Conservation (phyloP, 2,888 invertebrate genomes). For the Tyria jacobaeae region DNA sequence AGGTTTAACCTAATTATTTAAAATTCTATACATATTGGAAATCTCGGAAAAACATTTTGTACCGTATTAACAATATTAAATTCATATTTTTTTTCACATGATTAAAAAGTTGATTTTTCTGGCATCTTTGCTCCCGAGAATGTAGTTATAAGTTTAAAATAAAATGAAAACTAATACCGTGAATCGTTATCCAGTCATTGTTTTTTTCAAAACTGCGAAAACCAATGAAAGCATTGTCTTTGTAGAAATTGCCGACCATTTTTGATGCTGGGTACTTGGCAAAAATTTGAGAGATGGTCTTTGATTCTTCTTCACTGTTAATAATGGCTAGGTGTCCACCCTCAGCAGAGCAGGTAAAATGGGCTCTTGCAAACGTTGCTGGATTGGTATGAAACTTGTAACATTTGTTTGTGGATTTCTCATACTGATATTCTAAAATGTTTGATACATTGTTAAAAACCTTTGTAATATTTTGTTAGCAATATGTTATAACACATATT, state of each 20-base stretch:
- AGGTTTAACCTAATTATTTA: too few species aligned
- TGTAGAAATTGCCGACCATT: constrained; percentile 36
- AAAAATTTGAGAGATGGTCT: constrained; percentile 45
- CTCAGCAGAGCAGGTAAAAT: constrained; percentile 61
- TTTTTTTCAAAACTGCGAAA: constrained; percentile 53
- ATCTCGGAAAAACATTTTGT: too few species aligned
- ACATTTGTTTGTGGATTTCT: constrained; percentile 56
- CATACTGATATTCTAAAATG: constrained; percentile 52
- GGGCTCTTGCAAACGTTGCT: constrained; percentile 57
- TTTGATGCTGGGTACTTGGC: constrained; percentile 36
- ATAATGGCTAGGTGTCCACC: constrained; percentile 62
- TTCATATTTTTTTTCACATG: too few species aligned
- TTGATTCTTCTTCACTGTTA: constrained; percentile 56
- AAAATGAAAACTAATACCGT: constrained; percentile 41
- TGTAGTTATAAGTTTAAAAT: too few species aligned
- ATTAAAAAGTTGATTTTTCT: too few species aligned
- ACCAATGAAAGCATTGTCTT: constrained; percentile 49
- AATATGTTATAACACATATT: too few species aligned
- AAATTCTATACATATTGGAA: too few species aligned
- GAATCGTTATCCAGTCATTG: constrained; percentile 55
- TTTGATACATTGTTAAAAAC: not conserved
- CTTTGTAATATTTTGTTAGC: too few species aligned
- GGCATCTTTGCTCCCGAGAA: too few species aligned
- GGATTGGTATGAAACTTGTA: constrained; percentile 63
- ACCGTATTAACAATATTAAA: too few species aligned